phyloP scores from a whole-genome alignment of 2,113 vertebrate genomes.

The Poeciliopsis retropinna region DNA sequence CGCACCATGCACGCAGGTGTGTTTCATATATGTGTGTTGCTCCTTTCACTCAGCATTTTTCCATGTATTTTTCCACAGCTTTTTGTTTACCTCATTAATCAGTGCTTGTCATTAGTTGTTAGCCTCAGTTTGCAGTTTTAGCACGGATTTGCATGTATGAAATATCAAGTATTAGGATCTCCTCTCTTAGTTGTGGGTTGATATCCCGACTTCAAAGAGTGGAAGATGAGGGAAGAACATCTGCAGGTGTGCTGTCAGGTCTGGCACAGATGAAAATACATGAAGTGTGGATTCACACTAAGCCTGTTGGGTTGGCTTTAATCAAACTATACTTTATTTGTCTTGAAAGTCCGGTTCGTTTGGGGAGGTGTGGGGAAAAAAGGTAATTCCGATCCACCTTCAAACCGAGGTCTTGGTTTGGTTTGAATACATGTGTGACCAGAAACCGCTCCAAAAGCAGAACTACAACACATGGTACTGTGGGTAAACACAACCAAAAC shows the following conservation, averaged over 20 bases:
- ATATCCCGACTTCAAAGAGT: background rate
- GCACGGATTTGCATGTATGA: background rate
- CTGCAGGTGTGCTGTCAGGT: background rate
- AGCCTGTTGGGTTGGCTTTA: too few relatives aligned
- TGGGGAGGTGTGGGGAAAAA: too few relatives aligned
- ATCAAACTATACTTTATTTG: too few relatives aligned
- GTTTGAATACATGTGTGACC: too few relatives aligned
- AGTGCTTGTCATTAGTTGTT: background rate
- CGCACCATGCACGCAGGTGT: slow-evolving; percentile 18
- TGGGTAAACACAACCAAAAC: too few relatives aligned
- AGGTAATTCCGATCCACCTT: too few relatives aligned
- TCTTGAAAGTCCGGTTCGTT: too few relatives aligned
- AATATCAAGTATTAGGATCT: background rate
- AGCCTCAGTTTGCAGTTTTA: background rate
- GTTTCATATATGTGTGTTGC: slow-evolving; percentile 1
- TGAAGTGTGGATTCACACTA: too few relatives aligned
- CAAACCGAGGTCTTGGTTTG: too few relatives aligned
- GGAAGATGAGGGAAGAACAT: background rate
- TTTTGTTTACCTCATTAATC: slow-evolving; percentile 17
- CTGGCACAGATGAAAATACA: too few relatives aligned
- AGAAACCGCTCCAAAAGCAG: too few relatives aligned
- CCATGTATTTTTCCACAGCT: slow-evolving; percentile 13
- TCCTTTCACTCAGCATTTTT: slow-evolving; percentile 12
- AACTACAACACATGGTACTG: too few relatives aligned
- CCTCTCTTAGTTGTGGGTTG: background rate